These are phyloP conservation scores for Himalopsyche phryganea DNA, from an alignment of 1,140 invertebrate genomes.

Conservation along the genomic window DNA sequence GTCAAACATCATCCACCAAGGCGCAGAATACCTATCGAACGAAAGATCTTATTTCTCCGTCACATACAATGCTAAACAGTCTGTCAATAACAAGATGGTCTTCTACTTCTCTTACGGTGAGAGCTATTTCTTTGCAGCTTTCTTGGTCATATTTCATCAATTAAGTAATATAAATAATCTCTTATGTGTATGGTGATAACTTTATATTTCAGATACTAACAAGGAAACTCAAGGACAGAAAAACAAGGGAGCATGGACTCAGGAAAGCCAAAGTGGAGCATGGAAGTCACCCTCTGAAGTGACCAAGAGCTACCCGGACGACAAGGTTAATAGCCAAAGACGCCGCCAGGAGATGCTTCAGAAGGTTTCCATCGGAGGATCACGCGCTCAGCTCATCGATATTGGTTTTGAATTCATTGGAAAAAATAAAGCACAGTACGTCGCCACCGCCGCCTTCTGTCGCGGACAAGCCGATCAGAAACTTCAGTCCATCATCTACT, in stretches of 20 bases:
- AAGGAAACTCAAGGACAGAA: too few relatives aligned
- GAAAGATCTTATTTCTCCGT: constrained; percentile 7
- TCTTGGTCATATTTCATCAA: too few relatives aligned
- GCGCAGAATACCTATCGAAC: constrained; percentile 32
- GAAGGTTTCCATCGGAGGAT: constrained; percentile 47
- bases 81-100: constrained; percentile 11
- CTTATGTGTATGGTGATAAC: not conserved
- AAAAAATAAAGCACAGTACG: constrained; percentile 43
- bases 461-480: constrained; percentile 54
- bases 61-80: constrained; percentile 23
- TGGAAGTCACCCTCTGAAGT: not conserved
- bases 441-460: constrained; percentile 50
- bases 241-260: too few relatives aligned
- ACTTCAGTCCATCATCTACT: constrained; percentile 45
- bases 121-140: too few relatives aligned
- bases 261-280: too few relatives aligned
- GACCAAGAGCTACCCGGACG: too few relatives aligned
- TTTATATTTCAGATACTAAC: not conserved
- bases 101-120: constrained; percentile 14
- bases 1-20: constrained; percentile 7
- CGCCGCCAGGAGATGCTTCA: constrained; percentile 51
- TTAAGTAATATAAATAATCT: too few relatives aligned
- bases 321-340: constrained; percentile 17
- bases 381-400: constrained; percentile 43
- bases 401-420: constrained; percentile 46